Base-by-base conservation (phyloP, 2,888 invertebrate species). In the Galerucella pusilla region DNA sequence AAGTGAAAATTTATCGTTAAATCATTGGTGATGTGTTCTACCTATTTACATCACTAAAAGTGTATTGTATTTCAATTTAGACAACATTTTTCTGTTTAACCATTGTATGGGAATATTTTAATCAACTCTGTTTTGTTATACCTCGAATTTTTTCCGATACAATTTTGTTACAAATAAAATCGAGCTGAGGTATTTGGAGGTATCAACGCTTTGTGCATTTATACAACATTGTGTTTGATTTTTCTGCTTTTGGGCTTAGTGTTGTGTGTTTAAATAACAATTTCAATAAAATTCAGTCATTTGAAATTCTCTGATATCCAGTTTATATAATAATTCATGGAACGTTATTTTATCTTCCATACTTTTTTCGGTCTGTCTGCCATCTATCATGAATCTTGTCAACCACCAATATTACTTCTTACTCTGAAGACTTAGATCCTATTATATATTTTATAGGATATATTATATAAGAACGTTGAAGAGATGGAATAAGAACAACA, bases 321-420 rank as follows among this genome's bases (percentile, higher is more conserved):
- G 28, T 28, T 28, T 28, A 28, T n/a, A n/a, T n/a, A n/a, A 46
- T 46, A 46, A 46, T 46, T 46, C 46, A 46, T 46, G 46, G 7
- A 11, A 1, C 5, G 10, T 46, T 7, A 46, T 46, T 46, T 46
- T 46, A 46, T 12, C 5, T 46, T 46, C 46, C 6, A 54, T 16
- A 54, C 11, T 5, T 5, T n/a, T 46, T 61, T 45, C 64, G 64
- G 45, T 16, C 45, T 10, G 64, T n/a, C 42, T 14, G 16, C 7
- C 64, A 64, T 45, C 14, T 42, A n/a, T 64, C 42, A 64, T 64
- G 16, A 35, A 42, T 64, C 45, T 45, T 54, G n/a, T 54, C 54
- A 54, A 54, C 14, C 16, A 54, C 54, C n/a, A 28, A 54, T n/a
- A 14, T 46, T 5, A 6, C 16, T 54, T 54, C 5, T 6, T 12